These are phyloP conservation scores for Xiphophorus couchianus DNA, from an alignment of 2,113 vertebrate genomes.

Conservation along the genomic window DNA sequence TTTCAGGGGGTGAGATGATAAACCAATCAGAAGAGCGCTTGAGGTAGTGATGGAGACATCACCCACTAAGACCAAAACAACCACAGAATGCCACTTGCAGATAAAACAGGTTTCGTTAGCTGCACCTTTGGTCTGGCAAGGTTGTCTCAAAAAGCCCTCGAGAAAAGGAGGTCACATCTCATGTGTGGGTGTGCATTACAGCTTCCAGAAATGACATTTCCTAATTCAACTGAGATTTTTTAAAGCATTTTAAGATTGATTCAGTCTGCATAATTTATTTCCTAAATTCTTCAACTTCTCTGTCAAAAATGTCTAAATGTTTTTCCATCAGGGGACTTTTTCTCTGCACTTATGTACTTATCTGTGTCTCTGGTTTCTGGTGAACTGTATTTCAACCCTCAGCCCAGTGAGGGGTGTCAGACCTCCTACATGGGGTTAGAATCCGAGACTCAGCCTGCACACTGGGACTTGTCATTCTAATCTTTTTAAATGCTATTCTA, in stretches of 20 bases:
- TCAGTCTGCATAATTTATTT: not conserved
- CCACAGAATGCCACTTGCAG: not conserved
- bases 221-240: not conserved
- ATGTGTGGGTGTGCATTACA: not conserved
- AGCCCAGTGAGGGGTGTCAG: slow-evolving; percentile 24
- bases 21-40: not conserved
- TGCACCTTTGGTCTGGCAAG: too few relatives aligned
- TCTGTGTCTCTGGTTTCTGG: slow-evolving; percentile 35
- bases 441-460: slow-evolving; percentile 35
- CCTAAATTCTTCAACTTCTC: slow-evolving; percentile 9
- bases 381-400: slow-evolving; percentile 62
- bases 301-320: not conserved
- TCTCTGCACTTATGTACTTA: not conserved
- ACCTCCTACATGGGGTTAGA: slow-evolving; percentile 35
- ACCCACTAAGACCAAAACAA: not conserved
- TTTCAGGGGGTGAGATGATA: too few relatives aligned
- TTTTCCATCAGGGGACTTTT: slow-evolving; percentile 17
- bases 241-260: not conserved
- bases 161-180: not conserved
- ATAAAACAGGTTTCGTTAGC: too few relatives aligned
- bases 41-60: not conserved
- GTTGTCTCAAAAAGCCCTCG: too few relatives aligned
- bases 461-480: slow-evolving; percentile 71
- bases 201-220: not conserved
- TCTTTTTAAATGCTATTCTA: slow-evolving; percentile 73